Percentiles rank a stretch among this genome's conserved stretches.
phyloP scores from a whole-genome alignment of 2,797 vertebrate species.

The Paratrypauchen microcephalus region DNA sequence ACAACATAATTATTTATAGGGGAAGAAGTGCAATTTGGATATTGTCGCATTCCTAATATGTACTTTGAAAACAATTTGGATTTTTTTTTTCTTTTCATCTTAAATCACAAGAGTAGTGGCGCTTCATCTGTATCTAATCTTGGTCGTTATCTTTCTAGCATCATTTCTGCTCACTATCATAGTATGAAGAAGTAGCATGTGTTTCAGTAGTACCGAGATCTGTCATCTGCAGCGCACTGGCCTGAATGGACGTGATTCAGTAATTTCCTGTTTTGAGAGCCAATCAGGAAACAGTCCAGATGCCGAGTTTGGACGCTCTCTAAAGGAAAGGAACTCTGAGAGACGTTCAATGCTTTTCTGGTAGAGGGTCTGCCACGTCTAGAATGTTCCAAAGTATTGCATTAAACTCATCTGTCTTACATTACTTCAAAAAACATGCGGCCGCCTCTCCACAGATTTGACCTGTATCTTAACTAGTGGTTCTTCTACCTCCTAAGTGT shows the following conservation, averaged over 20 bases:
- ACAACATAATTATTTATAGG: too few relatives aligned
- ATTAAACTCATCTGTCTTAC: too few relatives aligned
- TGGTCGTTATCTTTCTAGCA: neutral
- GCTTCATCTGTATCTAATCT: neutral
- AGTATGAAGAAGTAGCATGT: neutral
- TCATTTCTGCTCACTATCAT: neutral
- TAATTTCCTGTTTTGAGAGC: conserved; percentile 33
- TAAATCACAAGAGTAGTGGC: neutral
- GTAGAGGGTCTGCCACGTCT: too few relatives aligned
- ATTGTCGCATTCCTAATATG: too few relatives aligned
- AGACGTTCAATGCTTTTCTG: conserved; percentile 40
- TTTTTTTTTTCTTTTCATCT: neutral
- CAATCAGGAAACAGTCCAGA: conserved; percentile 60
- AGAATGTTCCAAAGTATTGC: too few relatives aligned
- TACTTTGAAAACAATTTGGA: too few relatives aligned
- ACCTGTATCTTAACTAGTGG: too few relatives aligned
- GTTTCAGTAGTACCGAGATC: neutral
- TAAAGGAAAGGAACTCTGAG: conserved; percentile 33
- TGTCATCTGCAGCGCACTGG: conserved; percentile 40
- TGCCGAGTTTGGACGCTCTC: conserved; percentile 37
- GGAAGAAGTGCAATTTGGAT: too few relatives aligned
- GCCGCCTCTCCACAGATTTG: too few relatives aligned
- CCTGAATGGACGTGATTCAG: conserved; percentile 52
- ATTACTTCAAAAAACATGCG: too few relatives aligned
- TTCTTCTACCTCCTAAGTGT: too few relatives aligned